These are phyloP conservation scores for Notodonta dromedarius DNA, from an alignment of 2,888 invertebrate species.

Conservation along the genomic window DNA sequence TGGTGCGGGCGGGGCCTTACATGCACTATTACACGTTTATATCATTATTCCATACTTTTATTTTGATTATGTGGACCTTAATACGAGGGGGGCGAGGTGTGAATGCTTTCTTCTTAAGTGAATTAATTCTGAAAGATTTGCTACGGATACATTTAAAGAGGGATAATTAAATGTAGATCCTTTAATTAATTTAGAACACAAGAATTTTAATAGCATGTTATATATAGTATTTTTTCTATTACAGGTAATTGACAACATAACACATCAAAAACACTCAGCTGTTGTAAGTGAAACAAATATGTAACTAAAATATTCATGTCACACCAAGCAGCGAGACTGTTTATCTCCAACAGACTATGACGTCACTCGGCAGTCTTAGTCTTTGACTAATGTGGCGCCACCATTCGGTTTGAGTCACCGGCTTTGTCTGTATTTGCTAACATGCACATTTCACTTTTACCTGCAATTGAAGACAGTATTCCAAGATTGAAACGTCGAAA, in stretches of 20 bases:
- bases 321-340: slow-evolving; percentile 15
- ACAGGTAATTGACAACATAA: neutral
- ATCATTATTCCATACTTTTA: slow-evolving; percentile 51
- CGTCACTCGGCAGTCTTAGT: slow-evolving; percentile 30
- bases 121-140: neutral
- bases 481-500: too few relatives aligned
- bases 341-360: slow-evolving; percentile 26
- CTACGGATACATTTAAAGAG: neutral
- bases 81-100: slow-evolving; percentile 18
- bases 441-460: slow-evolving; percentile 3
- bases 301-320: slow-evolving; percentile 1
- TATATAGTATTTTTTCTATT: neutral
- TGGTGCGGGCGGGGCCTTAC: slow-evolving; percentile 54
- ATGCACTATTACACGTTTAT: slow-evolving; percentile 62
- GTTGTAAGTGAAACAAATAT: slow-evolving; percentile 1
- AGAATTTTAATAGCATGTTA: neutral
- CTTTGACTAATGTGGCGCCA: slow-evolving; percentile 61
- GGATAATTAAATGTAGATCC: neutral
- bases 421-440: slow-evolving; percentile 16
- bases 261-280: neutral
- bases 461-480: too few relatives aligned
- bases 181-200: too few relatives aligned
- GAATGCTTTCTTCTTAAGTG: slow-evolving; percentile 8
- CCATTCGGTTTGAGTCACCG: slow-evolving; percentile 36
- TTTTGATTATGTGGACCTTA: slow-evolving; percentile 44